Evolutionary conservation across 2,113 vertebrate genomes (phyloP), one percentile per base, ranked within the genome.

Genomic region (Gymnogyps californianus): DNA sequence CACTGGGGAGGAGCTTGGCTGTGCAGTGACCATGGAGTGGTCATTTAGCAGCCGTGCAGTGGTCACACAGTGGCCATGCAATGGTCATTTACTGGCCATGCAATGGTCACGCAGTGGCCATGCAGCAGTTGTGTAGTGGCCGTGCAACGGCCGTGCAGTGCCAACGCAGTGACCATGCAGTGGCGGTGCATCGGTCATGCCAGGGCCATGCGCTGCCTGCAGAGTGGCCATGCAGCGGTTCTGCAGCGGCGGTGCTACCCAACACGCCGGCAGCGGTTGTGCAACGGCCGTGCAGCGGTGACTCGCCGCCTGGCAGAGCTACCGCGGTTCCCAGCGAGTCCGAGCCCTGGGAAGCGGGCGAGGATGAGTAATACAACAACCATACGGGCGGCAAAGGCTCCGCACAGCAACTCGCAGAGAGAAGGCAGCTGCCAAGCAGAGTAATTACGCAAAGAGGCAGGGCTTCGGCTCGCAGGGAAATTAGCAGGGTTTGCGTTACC

Each of bases 381-480:
- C 91, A 11, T 25, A 11, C 38, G 36, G 90, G 83, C 8, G 5
- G 89, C 66, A n/a, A 40, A 70, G 55, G 55, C 69, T 69, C 38
- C 5, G 29, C 52, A 1, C 78, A 13, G 70, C 88, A 62, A 29
- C 57, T 20, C 2, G n/a, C 83, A 36, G 42, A 10, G 92, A 75
- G 79, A 65, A 51, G 76, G 93, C 90, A 86, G 93, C 96, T 92
- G 96, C 92, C 90, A 66, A 58, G 85, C 90, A 61, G 78, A 54
- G 66, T 22, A 65, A 91, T 94, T 89, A 82, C 62, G 77, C 84
- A 76, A 42, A 51, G 66, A 84, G 81, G 77, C 91, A 38, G 87
- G 77, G 84, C 74, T 58, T 64, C 1, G 31, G 38, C 86, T 80
- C 11, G 2, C 74, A 52, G 91, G 93, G 89, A 96, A 81, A 95